Percentiles rank a stretch among this genome's conserved stretches.
phyloP scores from a whole-genome alignment of 2,113 vertebrate genomes.

The Sinocyclocheilus anophthalmus region DNA sequence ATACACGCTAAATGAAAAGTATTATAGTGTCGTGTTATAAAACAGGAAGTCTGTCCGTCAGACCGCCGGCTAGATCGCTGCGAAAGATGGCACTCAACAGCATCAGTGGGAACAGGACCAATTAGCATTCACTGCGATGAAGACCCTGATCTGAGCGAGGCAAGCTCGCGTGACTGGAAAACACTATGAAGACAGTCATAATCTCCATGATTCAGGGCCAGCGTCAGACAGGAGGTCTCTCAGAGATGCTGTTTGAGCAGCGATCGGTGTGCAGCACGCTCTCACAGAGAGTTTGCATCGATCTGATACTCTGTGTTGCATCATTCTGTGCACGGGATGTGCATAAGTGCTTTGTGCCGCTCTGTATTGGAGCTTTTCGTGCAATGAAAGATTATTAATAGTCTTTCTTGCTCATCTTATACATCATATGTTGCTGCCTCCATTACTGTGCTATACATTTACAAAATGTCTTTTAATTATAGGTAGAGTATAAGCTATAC shows the following conservation, averaged over 20 bases:
- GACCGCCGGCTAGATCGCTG: background rate
- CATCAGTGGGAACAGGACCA: slow-evolving; percentile 8
- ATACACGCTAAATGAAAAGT: background rate
- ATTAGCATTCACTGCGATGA: background rate
- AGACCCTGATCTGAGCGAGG: background rate
- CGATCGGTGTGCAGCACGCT: background rate
- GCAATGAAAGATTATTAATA: too few relatives aligned
- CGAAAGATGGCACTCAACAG: background rate
- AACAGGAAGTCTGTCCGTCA: background rate
- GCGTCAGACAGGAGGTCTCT: too few relatives aligned
- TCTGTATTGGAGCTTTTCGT: too few relatives aligned
- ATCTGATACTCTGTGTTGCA: too few relatives aligned
- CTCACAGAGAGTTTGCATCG: background rate
- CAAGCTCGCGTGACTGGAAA: slow-evolving; percentile 1
- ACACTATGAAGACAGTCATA: background rate
- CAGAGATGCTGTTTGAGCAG: background rate
- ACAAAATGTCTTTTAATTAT: too few relatives aligned
- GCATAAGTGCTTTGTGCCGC: too few relatives aligned
- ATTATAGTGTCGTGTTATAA: background rate
- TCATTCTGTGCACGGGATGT: too few relatives aligned
- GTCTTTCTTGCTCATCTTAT: too few relatives aligned
- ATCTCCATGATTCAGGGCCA: background rate
- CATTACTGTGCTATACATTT: too few relatives aligned
- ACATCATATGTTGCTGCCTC: too few relatives aligned
- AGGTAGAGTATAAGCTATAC: too few relatives aligned